Conservation (phyloP, 2,888 invertebrate species). For the Hymenopus coronatus region DNA sequence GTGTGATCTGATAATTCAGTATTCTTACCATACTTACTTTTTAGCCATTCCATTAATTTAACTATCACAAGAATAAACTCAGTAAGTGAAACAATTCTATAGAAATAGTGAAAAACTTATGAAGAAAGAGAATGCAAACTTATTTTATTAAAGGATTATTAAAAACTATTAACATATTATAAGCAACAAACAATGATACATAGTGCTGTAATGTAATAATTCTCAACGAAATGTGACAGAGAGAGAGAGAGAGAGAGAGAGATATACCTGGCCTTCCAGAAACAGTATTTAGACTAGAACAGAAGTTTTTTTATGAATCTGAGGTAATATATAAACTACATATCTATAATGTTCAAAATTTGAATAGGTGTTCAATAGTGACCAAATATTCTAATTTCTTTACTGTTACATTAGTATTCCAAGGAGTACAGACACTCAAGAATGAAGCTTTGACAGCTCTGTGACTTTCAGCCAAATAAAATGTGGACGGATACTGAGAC, state of each 20-base stretch:
- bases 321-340: not conserved
- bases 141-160: not conserved
- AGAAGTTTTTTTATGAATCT: not conserved
- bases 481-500: conserved; percentile 1
- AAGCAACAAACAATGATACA: not conserved
- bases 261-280: conserved; percentile 3
- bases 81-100: not conserved
- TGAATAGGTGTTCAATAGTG: conserved; percentile 6
- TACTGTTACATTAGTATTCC: not conserved
- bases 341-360: conserved; percentile 14
- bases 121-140: not conserved
- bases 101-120: not conserved
- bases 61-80: not conserved
- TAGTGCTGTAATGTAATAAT: not conserved
- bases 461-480: not conserved
- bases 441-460: not conserved
- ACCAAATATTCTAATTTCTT: conserved; percentile 2
- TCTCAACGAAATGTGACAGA: not conserved
- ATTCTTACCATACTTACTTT: not conserved
- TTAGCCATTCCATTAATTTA: not conserved
- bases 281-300: conserved; percentile 6
- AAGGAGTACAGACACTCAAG: not conserved
- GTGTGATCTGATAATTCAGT: not conserved
- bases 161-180: not conserved
- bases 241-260: not conserved